These are phyloP conservation scores for Zoanthus solanderi DNA, from an alignment of 92 coral and sea anemone species.

Conservation along the genomic window DNA sequence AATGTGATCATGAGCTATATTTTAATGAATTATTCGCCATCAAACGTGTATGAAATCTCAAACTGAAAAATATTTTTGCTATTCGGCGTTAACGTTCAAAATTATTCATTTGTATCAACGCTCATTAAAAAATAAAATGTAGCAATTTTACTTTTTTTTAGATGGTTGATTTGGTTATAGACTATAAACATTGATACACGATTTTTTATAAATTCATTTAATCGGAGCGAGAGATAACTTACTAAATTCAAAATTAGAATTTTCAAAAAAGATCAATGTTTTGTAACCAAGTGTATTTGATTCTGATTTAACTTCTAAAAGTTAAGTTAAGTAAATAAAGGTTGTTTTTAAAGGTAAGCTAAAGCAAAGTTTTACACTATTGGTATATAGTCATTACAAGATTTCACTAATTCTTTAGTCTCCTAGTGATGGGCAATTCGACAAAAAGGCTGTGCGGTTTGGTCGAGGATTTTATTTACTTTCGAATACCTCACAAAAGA, in stretches of 20 bases:
- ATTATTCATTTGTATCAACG: constrained; percentile 22
- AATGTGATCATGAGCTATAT: constrained; percentile 81
- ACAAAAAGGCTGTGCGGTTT: neutral
- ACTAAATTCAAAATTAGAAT: neutral
- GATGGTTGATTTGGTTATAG: neutral
- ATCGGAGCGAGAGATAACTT: neutral
- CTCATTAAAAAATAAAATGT: constrained; percentile 19
- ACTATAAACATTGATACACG: constrained; percentile 17
- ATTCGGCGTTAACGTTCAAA: neutral
- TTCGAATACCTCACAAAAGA: constrained; percentile 36
- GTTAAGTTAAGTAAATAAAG: too few relatives aligned
- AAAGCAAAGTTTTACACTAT: neutral
- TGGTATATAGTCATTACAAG: neutral
- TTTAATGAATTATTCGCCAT: constrained; percentile 79
- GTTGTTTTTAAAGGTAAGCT: neutral
- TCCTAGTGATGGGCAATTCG: constrained; percentile 19
- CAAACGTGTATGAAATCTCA: constrained; percentile 62
- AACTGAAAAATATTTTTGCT: constrained; percentile 47
- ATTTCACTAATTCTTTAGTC: neutral
- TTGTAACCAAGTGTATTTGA: too few relatives aligned
- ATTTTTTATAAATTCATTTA: neutral
- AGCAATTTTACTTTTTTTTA: constrained; percentile 11
- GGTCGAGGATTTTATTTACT: constrained; percentile 24
- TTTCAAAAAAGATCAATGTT: neutral
- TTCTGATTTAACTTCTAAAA: too few relatives aligned